Evolutionary conservation across 2,797 vertebrate species (phyloP), one percentile per base, ranked within the genome.

Genomic region (Orientallactaga sibirica): DNA sequence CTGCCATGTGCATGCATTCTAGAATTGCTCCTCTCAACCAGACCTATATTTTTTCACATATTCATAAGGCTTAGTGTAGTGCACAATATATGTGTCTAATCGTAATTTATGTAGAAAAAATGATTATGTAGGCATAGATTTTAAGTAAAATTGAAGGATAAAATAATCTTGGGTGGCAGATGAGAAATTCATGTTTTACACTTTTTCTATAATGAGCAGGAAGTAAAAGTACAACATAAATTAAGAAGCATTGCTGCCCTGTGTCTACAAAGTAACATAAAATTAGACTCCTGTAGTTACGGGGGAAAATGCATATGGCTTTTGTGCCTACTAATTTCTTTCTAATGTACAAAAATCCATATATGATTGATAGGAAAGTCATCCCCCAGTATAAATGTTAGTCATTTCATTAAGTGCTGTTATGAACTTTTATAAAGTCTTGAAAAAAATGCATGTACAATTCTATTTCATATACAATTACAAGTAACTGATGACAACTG

Each of bases 401-500:
- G 73, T 94, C 81, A 75, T 71, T 3, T 61, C 19, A 74, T 82
- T 75, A 85, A 96, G 67, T 86, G 55, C 9, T 89, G 14, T 61
- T 2, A 3, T 19, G 29, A 95, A 74, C 79, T 96, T 96, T 89
- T 87, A 86, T 73, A 66, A 85, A 92, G 89, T 29, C 37, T 48
- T 58, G 20, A 74, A 93, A 92, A 93, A 91, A 96, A 41, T 58
- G 0, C 5, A 27, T 5, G 4, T 6, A 61, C 2, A 37, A 2
- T 70, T 79, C 22, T 48, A 55, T 48, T 91, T 91, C 25, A 84
- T 27, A 77, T 41, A 74, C n/a, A 52, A 86, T 71, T 81, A 43
- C 16, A 74, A 81, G 11, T 19, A 91, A 83, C 43, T 55, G n/a
- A 78, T 76, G 58, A 77, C 75, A 87, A 86, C 14, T 77, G 27